Conservation (phyloP, 1,140 invertebrate genomes). For the Lanistes nyassanus region DNA sequence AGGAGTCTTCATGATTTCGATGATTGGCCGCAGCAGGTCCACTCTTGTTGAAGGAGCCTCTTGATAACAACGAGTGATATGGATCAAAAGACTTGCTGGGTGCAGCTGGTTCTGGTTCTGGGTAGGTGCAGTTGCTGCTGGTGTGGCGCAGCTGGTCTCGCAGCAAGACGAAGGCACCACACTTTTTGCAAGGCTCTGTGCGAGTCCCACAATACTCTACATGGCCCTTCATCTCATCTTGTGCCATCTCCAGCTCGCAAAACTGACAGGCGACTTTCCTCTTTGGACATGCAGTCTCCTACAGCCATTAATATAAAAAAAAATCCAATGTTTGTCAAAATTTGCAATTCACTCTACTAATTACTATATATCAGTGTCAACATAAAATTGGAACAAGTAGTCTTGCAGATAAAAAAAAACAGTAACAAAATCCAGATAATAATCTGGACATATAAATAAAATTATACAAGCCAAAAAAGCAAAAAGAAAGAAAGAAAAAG, state of each 20-base stretch:
- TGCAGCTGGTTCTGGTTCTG: conserved; percentile 39
- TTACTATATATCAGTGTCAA: neutral
- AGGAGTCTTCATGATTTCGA: neutral
- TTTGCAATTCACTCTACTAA: too few species aligned
- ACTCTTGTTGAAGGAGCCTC: conserved; percentile 15
- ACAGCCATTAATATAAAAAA: conserved; percentile 17
- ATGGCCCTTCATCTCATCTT: conserved; percentile 72
- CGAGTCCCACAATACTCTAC: conserved; percentile 76
- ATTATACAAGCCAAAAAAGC: neutral
- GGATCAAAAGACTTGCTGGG: neutral
- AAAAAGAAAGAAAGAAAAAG: too few species aligned
- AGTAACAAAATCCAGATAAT: neutral
- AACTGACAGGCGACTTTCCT: conserved; percentile 69
- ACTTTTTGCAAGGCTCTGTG: conserved; percentile 75
- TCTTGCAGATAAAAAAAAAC: neutral
- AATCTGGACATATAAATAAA: neutral
- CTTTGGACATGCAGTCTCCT: conserved; percentile 62
- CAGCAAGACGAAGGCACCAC: conserved; percentile 76
- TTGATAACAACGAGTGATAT: conserved; percentile 20
- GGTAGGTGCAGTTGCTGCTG: conserved; percentile 70
- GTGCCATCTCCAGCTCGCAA: conserved; percentile 74
- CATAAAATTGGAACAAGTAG: neutral
- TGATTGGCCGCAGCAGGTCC: conserved; percentile 36
- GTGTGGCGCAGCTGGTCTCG: conserved; percentile 74
- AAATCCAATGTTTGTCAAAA: too few species aligned